Evolutionary conservation across 2,113 vertebrate species (phyloP), one percentile per base, ranked within the genome.

Genomic region (Polypterus bichir): DNA sequence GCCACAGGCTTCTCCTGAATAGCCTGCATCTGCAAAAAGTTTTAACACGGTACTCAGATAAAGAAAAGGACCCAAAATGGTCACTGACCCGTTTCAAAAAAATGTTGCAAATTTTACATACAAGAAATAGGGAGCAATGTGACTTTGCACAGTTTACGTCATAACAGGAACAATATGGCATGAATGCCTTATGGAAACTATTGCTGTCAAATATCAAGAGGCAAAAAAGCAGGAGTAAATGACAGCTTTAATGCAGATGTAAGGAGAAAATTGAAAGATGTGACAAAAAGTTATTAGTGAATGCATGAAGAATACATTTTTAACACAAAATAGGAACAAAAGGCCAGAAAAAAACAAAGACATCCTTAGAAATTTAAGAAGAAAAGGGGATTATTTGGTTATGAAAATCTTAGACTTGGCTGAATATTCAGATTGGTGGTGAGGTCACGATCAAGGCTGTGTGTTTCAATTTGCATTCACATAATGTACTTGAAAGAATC

Each of bases 51-150:
- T 89, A 84, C 88, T 89, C 88, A 88, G 77, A 86, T 87, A 79
- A 88, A 89, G 85, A 88, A 88, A 88, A 83, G 89, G 85, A 82
- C 82, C 83, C 79, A 83, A 91, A 92, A 92, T 94, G 95, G 88
- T 89, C 93, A 94, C 81, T 97, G 94, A 97, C 93, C 94, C 93
- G 89, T 94, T 92, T 92, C 88, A 84, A 89, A 88, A 83, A 92
- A 90, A 88, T 88, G 85, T 84, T 88, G 89, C 88, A 91, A 88
- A 92, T 92, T 91, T 91, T 91, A 89, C 83, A 91, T 82, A 84
- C 85, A 76, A 86, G 86, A 83, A 88, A 70, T 79, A 82, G 80
- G 82, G 78, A 91, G 80, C 88, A 74, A 73, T 79, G 87, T 83
- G 79, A 85, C 84, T 87, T 85, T 83, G 86, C 88, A 58, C 86